Conservation (phyloP, 2,113 vertebrate genomes). For the Vidua chalybeata region DNA sequence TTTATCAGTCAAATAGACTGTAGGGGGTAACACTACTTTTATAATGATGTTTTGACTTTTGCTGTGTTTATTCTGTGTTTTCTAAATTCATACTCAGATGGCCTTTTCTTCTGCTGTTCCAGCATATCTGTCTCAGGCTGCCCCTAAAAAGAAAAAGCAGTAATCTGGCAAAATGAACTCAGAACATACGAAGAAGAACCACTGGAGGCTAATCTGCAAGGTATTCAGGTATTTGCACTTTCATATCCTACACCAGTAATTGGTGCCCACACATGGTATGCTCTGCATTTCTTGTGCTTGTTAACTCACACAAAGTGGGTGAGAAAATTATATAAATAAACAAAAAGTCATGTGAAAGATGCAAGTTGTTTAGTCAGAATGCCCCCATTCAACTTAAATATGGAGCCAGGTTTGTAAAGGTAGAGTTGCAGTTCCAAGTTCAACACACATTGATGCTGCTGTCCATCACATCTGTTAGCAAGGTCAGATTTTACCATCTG, state of each 20-base stretch:
- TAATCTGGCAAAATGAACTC: neutral
- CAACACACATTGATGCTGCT: neutral
- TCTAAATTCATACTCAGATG: neutral
- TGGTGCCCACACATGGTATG: neutral
- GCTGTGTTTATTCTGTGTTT: neutral
- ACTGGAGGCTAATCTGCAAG: neutral
- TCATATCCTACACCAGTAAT: neutral
- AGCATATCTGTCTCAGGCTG: neutral
- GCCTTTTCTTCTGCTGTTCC: slow-evolving; percentile 4
- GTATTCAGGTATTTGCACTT: neutral
- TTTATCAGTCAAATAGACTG: neutral
- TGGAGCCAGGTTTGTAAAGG: neutral
- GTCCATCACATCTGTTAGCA: neutral
- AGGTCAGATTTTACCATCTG: neutral
- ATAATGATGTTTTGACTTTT: neutral
- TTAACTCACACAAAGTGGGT: neutral
- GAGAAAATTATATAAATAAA: neutral
- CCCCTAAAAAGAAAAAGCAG: neutral
- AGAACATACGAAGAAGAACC: neutral
- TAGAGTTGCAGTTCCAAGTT: neutral
- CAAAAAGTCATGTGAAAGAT: neutral
- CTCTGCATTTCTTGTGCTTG: neutral
- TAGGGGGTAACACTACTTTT: neutral
- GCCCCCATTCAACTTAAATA: neutral
- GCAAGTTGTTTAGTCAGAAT: neutral